Evolutionary conservation across 2,113 vertebrate species (phyloP), one percentile per base, ranked within the genome.

Genomic region (Rhea pennata): DNA sequence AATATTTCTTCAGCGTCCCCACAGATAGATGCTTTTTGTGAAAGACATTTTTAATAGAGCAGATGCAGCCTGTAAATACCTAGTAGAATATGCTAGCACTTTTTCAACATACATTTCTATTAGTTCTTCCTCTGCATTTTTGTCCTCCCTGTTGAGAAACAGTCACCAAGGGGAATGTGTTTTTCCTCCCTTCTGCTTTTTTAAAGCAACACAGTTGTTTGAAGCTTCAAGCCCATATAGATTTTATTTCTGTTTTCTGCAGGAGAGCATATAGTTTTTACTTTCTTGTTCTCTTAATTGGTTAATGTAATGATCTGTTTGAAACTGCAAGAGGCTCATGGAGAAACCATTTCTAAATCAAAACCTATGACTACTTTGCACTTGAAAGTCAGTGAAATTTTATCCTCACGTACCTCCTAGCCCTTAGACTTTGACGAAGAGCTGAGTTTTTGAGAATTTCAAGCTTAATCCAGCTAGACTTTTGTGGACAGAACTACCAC

Each of bases 191-290:
- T 5, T 61, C 39, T 93, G 50, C 23, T 90, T 90, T 56, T 85
- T 87, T 50, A 61, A 87, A 67, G 31, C 53, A 56, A 79, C n/a
- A 56, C 9, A n/a, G 33, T 73, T 83, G 17, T 58, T 26, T 75
- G 88, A 82, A 95, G 46, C 56, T 14, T 80, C 26, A 80, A 76
- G 53, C 51, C 22, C 29, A 48, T 21, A 6, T 2, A 31, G 33
- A 27, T 27, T 93, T 86, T 69, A 62, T 69, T 72, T 90, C 64
- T 65, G 62, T 23, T 84, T 56, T 46, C 50, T 87, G 19, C 64
- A 91, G 64, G 54, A 77, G 92, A 77, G 19, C 7, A 6, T 8
- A 26, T 66, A 70, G 16, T 1, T 66, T 92, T 91, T 71, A 10
- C 42, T 91, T 76, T 83, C 61, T n/a, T 79, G 23, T 51, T 67